Percentiles rank a stretch among this genome's conserved stretches.
phyloP scores from a whole-genome alignment of 37 sponge, comb jelly and placozoan genomes.

The Oscarella lobularis region DNA sequence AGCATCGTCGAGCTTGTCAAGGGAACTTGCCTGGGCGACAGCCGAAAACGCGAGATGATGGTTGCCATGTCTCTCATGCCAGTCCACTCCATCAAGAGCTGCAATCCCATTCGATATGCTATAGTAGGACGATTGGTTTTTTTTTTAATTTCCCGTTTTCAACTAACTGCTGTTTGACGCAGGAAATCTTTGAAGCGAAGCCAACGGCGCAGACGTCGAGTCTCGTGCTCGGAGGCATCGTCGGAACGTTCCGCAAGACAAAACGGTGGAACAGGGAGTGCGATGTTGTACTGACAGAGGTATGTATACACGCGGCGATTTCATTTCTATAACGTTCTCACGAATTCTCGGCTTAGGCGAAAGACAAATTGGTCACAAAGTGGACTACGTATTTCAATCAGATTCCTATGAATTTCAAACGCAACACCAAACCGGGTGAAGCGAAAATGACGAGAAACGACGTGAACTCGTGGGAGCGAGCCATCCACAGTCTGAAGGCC shows the following conservation, averaged over 20 bases:
- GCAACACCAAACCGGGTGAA: too few relatives aligned
- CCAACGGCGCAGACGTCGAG: neutral
- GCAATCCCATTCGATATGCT: neutral
- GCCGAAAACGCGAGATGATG: neutral
- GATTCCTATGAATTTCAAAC: neutral
- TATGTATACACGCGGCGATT: too few relatives aligned
- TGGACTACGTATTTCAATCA: too few relatives aligned
- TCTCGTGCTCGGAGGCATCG: neutral
- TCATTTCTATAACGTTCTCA: too few relatives aligned
- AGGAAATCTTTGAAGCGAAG: too few relatives aligned
- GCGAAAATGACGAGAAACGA: neutral
- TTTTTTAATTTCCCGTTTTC: neutral
- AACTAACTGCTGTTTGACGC: too few relatives aligned
- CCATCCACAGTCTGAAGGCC: neutral
- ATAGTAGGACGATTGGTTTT: neutral
- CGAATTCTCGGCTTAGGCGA: too few relatives aligned
- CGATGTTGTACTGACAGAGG: too few relatives aligned
- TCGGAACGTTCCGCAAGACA: too few relatives aligned
- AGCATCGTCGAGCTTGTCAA: neutral
- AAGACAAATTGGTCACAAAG: too few relatives aligned
- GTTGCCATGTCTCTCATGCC: neutral
- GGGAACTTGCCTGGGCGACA: neutral
- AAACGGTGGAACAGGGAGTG: too few relatives aligned
- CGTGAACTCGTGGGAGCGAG: neutral
- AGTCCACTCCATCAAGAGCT: neutral